A percentile compares a stretch with the other conserved stretches of the same genome.
These are phyloP conservation scores for Pyrocephalus nanus DNA, from an alignment of 2,797 vertebrate genomes.

Conservation along the genomic window DNA sequence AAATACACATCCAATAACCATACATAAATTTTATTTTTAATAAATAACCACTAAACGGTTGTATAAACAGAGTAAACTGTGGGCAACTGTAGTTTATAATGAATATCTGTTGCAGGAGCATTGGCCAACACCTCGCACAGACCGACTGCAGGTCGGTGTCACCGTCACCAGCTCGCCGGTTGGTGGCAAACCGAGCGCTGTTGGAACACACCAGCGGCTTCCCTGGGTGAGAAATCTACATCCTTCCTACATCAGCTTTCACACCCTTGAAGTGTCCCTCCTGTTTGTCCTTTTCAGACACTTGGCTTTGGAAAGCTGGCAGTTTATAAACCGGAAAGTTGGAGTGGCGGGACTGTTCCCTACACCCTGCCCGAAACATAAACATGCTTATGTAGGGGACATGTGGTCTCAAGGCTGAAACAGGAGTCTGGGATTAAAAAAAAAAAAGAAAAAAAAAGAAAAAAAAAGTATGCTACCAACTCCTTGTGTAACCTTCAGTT, in stretches of 20 bases:
- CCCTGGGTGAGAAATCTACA: slow-evolving; percentile 56
- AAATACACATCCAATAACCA: slow-evolving; percentile 78
- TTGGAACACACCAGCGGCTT: slow-evolving; percentile 66
- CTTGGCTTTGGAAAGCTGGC: slow-evolving; percentile 40
- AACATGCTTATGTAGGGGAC: background rate
- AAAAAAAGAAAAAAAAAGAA: too few species aligned
- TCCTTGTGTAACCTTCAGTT: background rate
- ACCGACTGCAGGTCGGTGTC: slow-evolving; percentile 33
- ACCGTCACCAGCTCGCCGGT: slow-evolving; percentile 38
- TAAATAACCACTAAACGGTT: slow-evolving; percentile 80
- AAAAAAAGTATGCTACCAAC: background rate
- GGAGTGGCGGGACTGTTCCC: slow-evolving; percentile 56
- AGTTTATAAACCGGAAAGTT: slow-evolving; percentile 53
- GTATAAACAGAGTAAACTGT: slow-evolving; percentile 78
- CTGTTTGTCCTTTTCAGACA: slow-evolving; percentile 46
- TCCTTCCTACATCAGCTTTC: slow-evolving; percentile 51
- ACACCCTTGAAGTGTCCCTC: slow-evolving; percentile 24
- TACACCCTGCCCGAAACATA: slow-evolving; percentile 27
- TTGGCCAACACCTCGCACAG: slow-evolving; percentile 60
- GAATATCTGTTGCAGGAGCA: slow-evolving; percentile 73
- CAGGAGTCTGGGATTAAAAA: background rate
- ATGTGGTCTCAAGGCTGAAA: slow-evolving; percentile 5
- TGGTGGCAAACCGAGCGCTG: slow-evolving; percentile 61
- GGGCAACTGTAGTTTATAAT: slow-evolving; percentile 73
- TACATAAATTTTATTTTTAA: slow-evolving; percentile 81